Base-by-base conservation (phyloP, 2,797 vertebrate species). In the Orientallactaga sibirica region DNA sequence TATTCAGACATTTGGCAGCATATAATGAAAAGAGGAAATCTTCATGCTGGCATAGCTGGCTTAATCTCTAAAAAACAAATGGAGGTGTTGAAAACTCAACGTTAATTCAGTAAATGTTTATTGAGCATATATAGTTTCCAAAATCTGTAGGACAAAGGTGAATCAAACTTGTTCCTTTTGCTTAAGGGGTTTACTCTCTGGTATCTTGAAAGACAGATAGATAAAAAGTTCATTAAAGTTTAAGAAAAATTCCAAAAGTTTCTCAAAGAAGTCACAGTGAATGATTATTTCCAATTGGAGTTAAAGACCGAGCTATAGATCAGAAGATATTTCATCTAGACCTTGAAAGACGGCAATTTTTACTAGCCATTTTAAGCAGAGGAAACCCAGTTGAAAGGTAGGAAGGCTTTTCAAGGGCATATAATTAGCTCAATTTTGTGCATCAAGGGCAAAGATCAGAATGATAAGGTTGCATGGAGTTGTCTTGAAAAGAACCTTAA, bases 1-100 rank as follows among this genome's bases (percentile, higher is more conserved):
- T 96, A 90, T 95, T 95, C 95, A 95, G 85, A 64, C 43, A 90
- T 84, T 90, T 96, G 93, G 90, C 82, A 94, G 52, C n/a, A 15
- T 66, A 80, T 55, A 71, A 75, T 41, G 85, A 88, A 91, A 87
- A 73, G 20, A 79, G 33, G 86, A 94, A 86, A 85, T 58, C 94
- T 92, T 95, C 90, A 85, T 74, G 76, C n/a, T 94, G 83, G 71
- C 83, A 92, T 96, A 76, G 67, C 29, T 93, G 94, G 52, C 76
- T 94, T 93, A 82, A 90, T 94, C 76, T 93, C 86, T 93, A 3
- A 64, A 74, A 92, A 94, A 48, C 33, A 48, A 94, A 82, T 41
- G 58, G 86, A 82, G n/a, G 3, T 79, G 37, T 94, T 41, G 55
- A 81, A 74, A 52, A 61, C 25, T 87, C 20, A 93, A 68, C 92